Evolutionary conservation across 2,113 vertebrate genomes (phyloP).

Genomic region (Pogona vitticeps): DNA sequence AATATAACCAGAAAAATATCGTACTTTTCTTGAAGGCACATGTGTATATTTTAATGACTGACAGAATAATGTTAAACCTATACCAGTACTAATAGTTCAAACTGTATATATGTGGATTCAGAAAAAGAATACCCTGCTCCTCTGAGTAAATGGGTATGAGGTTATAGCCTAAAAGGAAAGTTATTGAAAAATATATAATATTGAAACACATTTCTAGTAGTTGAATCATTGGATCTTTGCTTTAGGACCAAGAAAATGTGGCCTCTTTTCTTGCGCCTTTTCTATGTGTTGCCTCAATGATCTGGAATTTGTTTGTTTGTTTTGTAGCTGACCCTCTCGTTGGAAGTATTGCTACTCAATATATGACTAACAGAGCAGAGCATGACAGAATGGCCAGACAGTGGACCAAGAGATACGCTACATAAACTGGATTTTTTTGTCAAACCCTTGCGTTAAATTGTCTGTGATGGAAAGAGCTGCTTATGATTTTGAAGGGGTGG

Average conservation of each 20-base stretch:
- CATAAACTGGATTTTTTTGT: conserved; percentile 78
- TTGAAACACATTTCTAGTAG: not conserved
- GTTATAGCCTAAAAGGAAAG: not conserved
- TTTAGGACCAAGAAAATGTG: not conserved
- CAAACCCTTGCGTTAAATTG: conserved; percentile 67
- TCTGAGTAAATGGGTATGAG: not conserved
- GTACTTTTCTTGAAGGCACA: not conserved
- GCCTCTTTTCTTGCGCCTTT: not conserved
- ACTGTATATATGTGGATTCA: not conserved
- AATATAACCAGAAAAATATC: not conserved
- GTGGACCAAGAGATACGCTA: conserved; percentile 96
- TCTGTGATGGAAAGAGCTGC: conserved; percentile 85
- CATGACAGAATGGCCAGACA: conserved; percentile 97
- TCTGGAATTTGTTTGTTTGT: conserved; percentile 39
- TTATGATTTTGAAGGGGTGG: conserved; percentile 78
- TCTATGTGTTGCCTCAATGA: not conserved
- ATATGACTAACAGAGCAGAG: conserved; percentile 96
- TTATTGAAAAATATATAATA: not conserved
- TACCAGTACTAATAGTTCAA: conserved; percentile 18
- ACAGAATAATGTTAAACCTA: not conserved
- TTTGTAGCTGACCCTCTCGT: conserved; percentile 92
- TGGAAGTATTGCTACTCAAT: conserved; percentile 96
- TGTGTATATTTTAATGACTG: not conserved
- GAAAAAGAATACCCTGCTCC: not conserved
- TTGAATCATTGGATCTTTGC: not conserved